Evolutionary conservation across 2,797 vertebrate species (phyloP).

Genomic region (Chaetodon trifasciatus): DNA sequence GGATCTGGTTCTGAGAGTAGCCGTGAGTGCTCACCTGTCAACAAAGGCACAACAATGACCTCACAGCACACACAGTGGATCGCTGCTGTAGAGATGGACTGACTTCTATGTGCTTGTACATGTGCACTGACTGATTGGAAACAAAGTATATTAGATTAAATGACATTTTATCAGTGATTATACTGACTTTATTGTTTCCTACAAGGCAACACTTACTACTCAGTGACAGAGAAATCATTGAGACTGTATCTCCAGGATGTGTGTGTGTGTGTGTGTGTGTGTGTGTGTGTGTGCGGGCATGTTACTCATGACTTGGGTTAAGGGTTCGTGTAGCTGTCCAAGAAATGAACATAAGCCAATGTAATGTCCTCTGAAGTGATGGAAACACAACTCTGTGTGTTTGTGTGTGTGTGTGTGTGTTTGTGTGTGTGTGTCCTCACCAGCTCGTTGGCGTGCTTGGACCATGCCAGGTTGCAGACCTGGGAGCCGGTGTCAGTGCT

Average conservation of each 20-base stretch:
- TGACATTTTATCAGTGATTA: not conserved
- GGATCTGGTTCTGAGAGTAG: constrained; percentile 91
- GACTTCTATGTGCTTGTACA: not conserved
- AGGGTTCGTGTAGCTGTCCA: too few species aligned
- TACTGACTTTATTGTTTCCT: not conserved
- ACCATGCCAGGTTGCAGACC: constrained; percentile 91
- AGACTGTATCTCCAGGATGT: not conserved
- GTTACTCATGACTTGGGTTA: too few species aligned
- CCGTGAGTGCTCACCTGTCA: constrained; percentile 89
- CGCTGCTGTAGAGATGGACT: not conserved
- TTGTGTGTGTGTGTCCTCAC: constrained; percentile 72
- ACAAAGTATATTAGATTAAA: not conserved
- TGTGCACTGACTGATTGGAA: not conserved
- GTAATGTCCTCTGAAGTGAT: too few species aligned
- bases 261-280: too few species aligned
- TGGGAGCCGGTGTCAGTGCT: constrained; percentile 90
- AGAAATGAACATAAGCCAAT: too few species aligned
- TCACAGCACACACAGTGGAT: not conserved
- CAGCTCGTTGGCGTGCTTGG: constrained; percentile 90
- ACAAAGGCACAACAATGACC: not conserved
- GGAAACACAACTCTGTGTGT: too few species aligned
- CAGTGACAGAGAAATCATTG: not conserved
- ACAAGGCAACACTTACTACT: not conserved
- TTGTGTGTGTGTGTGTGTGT: not conserved
- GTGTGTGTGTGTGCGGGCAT: too few species aligned